phyloP scores from a whole-genome alignment of 2,888 invertebrate genomes.

The Leptopilina myrica region DNA sequence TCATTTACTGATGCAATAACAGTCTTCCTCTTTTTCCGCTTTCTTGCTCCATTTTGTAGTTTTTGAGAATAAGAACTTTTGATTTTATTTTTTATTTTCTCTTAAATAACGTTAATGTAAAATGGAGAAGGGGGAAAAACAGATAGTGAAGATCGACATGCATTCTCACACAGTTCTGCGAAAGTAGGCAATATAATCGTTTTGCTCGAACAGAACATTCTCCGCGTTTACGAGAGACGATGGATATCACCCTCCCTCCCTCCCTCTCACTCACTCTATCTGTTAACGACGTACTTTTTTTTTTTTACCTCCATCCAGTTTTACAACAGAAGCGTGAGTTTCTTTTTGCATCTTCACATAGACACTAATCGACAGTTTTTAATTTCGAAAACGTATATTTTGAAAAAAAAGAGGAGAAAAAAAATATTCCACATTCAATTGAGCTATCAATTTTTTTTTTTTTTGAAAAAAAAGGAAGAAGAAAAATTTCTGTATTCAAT shows the following conservation, averaged over 20 bases:
- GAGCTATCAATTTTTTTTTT: too few relatives aligned
- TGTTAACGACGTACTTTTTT: constrained; percentile 8
- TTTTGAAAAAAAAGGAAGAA: too few relatives aligned
- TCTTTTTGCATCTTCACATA: background rate
- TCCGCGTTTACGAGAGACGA: constrained; percentile 18
- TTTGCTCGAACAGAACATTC: constrained; percentile 2
- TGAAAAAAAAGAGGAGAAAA: too few relatives aligned
- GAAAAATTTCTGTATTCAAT: too few relatives aligned
- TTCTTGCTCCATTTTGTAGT: too few relatives aligned
- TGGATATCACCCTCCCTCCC: constrained; percentile 2
- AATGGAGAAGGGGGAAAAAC: background rate
- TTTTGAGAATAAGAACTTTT: too few relatives aligned
- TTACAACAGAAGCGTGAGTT: constrained; percentile 12
- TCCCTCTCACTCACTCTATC: background rate
- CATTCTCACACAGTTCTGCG: background rate
- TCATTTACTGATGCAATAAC: too few relatives aligned
- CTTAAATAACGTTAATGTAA: background rate
- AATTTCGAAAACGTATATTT: too few relatives aligned
- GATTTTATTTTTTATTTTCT: background rate
- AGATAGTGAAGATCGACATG: background rate
- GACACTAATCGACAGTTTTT: too few relatives aligned
- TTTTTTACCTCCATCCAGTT: background rate
- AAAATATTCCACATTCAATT: too few relatives aligned
- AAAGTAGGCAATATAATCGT: constrained; percentile 24
- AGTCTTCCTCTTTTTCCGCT: too few relatives aligned